Conservation (phyloP, 2,113 vertebrate genomes). For the Formicarius rufipectus region DNA sequence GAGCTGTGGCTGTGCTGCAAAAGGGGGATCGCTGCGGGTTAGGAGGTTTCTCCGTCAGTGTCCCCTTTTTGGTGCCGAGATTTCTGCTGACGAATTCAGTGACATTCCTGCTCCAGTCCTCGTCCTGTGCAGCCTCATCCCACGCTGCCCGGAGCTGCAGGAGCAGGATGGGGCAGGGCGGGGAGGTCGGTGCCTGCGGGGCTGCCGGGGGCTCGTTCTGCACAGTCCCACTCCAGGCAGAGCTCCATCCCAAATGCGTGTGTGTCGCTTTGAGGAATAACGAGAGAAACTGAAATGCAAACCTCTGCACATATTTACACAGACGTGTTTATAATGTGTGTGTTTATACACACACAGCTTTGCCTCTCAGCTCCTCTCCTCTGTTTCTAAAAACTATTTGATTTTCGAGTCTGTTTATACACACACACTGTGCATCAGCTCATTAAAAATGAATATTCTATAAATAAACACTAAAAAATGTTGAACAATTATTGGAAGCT, state of each 20-base stretch:
- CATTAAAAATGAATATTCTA: conserved; percentile 45
- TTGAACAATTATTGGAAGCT: not conserved
- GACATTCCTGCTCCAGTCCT: fast-evolving
- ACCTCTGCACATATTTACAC: not conserved
- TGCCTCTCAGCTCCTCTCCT: not conserved
- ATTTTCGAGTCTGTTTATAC: not conserved
- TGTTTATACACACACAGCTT: not conserved
- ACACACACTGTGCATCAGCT: not conserved
- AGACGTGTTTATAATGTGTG: fast-evolving
- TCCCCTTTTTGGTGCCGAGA: not conserved
- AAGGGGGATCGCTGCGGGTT: fast-evolving
- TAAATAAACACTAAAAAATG: conserved; percentile 43
- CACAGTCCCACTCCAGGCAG: not conserved
- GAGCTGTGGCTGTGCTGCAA: not conserved
- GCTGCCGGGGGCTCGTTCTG: fast-evolving
- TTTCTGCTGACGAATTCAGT: not conserved
- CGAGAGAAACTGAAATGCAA: not conserved
- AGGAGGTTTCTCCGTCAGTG: fast-evolving
- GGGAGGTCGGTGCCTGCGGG: not conserved
- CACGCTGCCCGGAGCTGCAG: fast-evolving
- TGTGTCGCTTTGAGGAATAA: fast-evolving
- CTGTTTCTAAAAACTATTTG: not conserved
- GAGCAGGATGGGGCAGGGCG: not conserved
- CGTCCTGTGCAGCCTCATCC: not conserved
- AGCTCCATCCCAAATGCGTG: not conserved